These are phyloP conservation scores for Cephus nigrinus DNA, from an alignment of 2,888 invertebrate genomes.

Conservation along the genomic window DNA sequence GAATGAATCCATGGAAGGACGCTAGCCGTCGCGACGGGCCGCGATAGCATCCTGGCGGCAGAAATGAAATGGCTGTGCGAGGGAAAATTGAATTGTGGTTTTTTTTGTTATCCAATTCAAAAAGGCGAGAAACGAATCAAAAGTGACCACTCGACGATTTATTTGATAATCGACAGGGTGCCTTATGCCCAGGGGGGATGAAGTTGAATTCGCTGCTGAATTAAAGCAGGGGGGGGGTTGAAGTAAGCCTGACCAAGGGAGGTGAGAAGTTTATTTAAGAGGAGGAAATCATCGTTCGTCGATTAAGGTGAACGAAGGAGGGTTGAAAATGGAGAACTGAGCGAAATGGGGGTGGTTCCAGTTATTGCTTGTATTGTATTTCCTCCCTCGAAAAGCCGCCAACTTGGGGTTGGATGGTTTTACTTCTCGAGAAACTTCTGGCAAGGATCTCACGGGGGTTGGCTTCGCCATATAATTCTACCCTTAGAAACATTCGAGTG, in stretches of 20 bases:
- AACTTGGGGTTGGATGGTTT: constrained; percentile 48
- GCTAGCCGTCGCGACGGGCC: not conserved
- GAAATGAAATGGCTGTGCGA: not conserved
- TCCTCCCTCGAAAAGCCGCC: constrained; percentile 44
- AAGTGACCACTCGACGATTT: constrained; percentile 55
- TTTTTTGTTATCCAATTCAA: not conserved
- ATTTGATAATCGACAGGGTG: constrained; percentile 44
- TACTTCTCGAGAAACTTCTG: constrained; percentile 25
- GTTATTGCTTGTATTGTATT: constrained; percentile 65
- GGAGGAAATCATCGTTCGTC: constrained; percentile 64
- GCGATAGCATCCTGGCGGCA: not conserved
- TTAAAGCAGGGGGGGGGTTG: constrained; percentile 12
- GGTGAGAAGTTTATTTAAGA: constrained; percentile 66
- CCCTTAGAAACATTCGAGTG: not conserved
- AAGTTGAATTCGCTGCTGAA: not conserved
- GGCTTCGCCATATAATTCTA: not conserved
- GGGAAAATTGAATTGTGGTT: not conserved
- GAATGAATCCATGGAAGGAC: not conserved
- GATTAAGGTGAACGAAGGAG: constrained; percentile 61
- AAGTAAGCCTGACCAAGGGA: constrained; percentile 26
- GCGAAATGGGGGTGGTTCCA: constrained; percentile 46
- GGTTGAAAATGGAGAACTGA: constrained; percentile 17
- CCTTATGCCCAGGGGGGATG: not conserved
- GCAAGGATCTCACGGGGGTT: constrained; percentile 1
- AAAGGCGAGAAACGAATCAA: constrained; percentile 38